phyloP scores from a whole-genome alignment of 2,797 vertebrate species.

The Diplodus puntazzo region DNA sequence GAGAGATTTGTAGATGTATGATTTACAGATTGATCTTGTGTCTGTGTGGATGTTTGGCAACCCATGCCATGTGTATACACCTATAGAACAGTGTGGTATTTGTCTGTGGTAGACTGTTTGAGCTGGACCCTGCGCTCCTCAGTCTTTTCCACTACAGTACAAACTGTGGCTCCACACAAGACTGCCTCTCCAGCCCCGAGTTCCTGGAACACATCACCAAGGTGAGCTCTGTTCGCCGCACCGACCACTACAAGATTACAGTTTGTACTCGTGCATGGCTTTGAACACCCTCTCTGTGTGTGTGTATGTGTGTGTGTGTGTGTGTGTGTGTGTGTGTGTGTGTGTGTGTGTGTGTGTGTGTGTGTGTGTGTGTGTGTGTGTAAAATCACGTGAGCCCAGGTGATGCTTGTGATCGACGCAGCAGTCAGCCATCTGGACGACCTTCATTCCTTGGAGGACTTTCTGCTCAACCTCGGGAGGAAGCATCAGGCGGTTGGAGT shows the following conservation, averaged over 20 bases:
- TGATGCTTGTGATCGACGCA: constrained; percentile 96
- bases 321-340: constrained; percentile 3
- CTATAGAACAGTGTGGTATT: constrained; percentile 58
- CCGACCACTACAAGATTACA: constrained; percentile 12
- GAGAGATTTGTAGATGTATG: constrained; percentile 53
- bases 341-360: not conserved
- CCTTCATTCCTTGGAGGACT: constrained; percentile 92
- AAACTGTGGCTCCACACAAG: constrained; percentile 89
- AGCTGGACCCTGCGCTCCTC: constrained; percentile 92
- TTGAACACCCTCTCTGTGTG: constrained; percentile 1
- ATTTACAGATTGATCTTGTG: constrained; percentile 49
- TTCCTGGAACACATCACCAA: constrained; percentile 96
- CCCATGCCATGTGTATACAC: constrained; percentile 29
- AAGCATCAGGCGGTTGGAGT: constrained; percentile 95
- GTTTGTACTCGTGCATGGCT: not conserved
- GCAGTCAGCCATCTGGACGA: constrained; percentile 94
- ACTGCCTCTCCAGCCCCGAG: constrained; percentile 92
- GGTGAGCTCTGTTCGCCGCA: constrained; percentile 83
- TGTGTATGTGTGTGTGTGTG: constrained; percentile 2
- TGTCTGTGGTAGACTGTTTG: constrained; percentile 90
- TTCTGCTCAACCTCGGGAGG: constrained; percentile 91
- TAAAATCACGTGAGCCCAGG: constrained; percentile 77
- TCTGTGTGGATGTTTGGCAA: constrained; percentile 40
- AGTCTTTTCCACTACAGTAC: constrained; percentile 93
- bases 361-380: constrained; percentile 2